These are phyloP conservation scores for Sebastes alutus DNA, from an alignment of 2,797 vertebrate species.

Conservation along the genomic window DNA sequence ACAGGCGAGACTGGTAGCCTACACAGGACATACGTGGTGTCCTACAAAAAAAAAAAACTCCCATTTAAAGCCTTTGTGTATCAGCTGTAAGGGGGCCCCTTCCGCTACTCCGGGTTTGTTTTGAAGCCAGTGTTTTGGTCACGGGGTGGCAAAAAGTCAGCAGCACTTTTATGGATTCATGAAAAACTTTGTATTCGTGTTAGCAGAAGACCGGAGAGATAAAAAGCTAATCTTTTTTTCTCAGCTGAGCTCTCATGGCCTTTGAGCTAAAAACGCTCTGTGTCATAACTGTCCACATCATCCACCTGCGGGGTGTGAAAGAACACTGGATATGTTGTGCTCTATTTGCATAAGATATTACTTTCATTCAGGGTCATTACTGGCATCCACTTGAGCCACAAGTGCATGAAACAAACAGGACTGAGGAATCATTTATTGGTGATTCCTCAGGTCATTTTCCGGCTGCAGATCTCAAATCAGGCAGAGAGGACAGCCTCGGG, in stretches of 20 bases:
- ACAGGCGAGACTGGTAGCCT: slow-evolving; percentile 75
- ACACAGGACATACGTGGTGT: slow-evolving; percentile 71
- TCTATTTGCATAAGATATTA: not conserved
- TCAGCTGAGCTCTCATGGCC: slow-evolving; percentile 26
- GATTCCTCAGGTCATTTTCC: slow-evolving; percentile 8
- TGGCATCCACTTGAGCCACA: slow-evolving; percentile 20
- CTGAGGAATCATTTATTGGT: not conserved
- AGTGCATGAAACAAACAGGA: not conserved
- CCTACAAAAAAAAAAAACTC: slow-evolving; percentile 57
- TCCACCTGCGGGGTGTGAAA: slow-evolving; percentile 2
- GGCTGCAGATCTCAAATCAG: not conserved
- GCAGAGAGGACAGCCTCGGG: not conserved
- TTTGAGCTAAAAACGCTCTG: slow-evolving; percentile 16
- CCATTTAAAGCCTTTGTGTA: slow-evolving; percentile 63
- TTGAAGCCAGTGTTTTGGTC: slow-evolving; percentile 37
- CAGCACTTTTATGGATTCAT: not conserved
- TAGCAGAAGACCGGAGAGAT: not conserved
- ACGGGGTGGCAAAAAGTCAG: not conserved
- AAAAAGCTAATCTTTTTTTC: not conserved
- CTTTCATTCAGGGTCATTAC: not conserved
- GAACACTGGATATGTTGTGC: slow-evolving; percentile 41
- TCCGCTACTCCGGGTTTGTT: slow-evolving; percentile 46
- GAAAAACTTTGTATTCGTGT: not conserved
- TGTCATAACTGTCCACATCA: slow-evolving; percentile 19
- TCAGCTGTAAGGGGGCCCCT: slow-evolving; percentile 56